Evolutionary conservation across 2,797 vertebrate species (phyloP), one percentile per base, ranked within the genome.

Genomic region (Rhynchonycteris naso): DNA sequence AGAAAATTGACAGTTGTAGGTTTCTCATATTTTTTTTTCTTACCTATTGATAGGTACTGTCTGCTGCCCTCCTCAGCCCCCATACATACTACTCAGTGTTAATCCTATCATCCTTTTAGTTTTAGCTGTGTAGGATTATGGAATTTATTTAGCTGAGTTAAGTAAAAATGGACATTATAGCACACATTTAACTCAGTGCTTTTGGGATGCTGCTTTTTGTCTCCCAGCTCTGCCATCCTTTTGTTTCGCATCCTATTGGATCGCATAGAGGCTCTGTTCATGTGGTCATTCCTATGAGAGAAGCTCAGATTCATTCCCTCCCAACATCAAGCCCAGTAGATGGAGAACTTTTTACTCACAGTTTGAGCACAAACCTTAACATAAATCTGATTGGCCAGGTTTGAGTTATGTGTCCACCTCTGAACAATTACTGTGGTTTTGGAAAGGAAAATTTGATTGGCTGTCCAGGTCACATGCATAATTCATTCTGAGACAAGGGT

Each of bases 1-100:
- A 78, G 68, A 88, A 95, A 43, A 59, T 12, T 61, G 15, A 35
- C 43, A 43, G 35, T 24, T 47, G 19, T 50, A 72, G 81, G 33
- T 92, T 91, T 84, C 50, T 71, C 10, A 35, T 33, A 47, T 24
- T 95, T 74, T 30, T 54, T 76, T 75, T 94, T 63, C 56, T 90
- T 50, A 66, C 56, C 21, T 21, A 13, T 82, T 63, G 7, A 5
- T 61, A 52, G n/a, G 9, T 16, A 66, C 33, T 10, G 16, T 83
- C 68, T 3, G 22, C 4, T 38, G 0, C 5, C 10, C 2, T 12
- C 26, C 19, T 43, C 43, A 4, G 5, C 22, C 43, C n/a, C 11
- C 3, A 24, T 14, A 47, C 19, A 61, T 21, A 3, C 7, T 84
- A 56, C 63, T 15, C 18, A 24, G 26, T 65, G 28, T 74, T 65